Conservation (phyloP, 2,888 invertebrate genomes). For the Abrostola triplasia region DNA sequence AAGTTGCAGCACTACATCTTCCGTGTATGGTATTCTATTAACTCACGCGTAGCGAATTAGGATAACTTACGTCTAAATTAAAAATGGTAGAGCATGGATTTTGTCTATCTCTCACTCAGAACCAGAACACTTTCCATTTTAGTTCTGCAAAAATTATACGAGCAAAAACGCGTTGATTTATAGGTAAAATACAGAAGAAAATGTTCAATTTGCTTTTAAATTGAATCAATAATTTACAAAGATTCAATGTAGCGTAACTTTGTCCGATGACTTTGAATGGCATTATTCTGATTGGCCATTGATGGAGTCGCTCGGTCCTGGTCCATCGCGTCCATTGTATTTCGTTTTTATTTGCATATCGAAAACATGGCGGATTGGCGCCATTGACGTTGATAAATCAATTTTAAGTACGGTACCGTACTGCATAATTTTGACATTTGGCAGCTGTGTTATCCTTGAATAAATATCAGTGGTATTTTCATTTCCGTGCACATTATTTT, state of each 20-base stretch:
- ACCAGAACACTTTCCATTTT: not conserved
- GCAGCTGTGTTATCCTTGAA: not conserved
- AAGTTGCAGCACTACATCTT: slow-evolving; percentile 1
- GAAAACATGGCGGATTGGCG: slow-evolving; percentile 24
- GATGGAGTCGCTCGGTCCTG: slow-evolving; percentile 45
- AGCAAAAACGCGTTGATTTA: slow-evolving; percentile 5
- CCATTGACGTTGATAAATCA: slow-evolving; percentile 31
- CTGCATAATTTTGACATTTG: not conserved
- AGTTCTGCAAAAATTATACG: not conserved
- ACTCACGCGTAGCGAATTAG: no score
- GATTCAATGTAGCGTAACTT: slow-evolving; percentile 45
- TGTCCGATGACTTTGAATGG: slow-evolving; percentile 45
- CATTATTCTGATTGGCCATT: slow-evolving; percentile 52
- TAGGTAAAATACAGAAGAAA: not conserved
- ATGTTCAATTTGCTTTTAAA: slow-evolving; percentile 10
- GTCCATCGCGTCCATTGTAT: slow-evolving; percentile 52
- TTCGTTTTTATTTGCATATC: slow-evolving; percentile 41
- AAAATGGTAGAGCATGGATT: no score
- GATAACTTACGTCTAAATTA: no score
- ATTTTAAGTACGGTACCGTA: slow-evolving; percentile 28
- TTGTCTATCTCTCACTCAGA: not conserved
- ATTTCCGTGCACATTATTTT: not conserved
- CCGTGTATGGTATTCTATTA: not conserved
- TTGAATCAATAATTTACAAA: slow-evolving; percentile 39
- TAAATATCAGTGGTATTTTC: not conserved